Percentiles rank a stretch among this genome's conserved stretches.
phyloP scores from a whole-genome alignment of 1,140 invertebrate species.

The Tyrophagus putrescentiae region DNA sequence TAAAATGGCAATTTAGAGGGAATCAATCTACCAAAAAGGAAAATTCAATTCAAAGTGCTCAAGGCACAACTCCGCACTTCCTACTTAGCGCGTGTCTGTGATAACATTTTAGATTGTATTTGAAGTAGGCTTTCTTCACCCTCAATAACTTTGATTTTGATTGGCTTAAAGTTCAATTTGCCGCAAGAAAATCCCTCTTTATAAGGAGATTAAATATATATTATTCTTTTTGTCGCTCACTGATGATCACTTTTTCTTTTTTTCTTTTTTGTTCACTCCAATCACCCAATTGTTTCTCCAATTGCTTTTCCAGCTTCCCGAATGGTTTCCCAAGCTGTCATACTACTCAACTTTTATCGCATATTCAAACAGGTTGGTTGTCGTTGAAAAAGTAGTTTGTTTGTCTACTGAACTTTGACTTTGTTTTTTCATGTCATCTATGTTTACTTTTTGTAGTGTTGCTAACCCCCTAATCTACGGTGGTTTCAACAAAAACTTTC shows the following conservation, averaged over 20 bases:
- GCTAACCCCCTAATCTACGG: constrained; percentile 40
- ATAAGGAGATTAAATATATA: constrained; percentile 1
- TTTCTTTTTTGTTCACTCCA: not conserved
- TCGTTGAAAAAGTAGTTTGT: too few species aligned
- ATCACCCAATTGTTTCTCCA: not conserved
- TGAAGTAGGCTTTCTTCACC: too few species aligned
- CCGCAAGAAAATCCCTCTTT: not conserved
- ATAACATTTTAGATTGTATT: too few species aligned
- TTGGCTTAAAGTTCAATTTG: not conserved
- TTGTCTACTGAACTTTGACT: too few species aligned
- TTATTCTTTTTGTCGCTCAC: not conserved
- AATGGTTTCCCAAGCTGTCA: constrained; percentile 35
- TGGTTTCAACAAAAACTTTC: constrained; percentile 36
- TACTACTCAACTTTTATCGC: constrained; percentile 37
- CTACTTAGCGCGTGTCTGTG: too few species aligned
- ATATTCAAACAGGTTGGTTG: constrained; percentile 40
- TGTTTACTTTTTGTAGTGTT: too few species aligned
- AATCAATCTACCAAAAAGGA: too few species aligned
- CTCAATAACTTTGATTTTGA: too few species aligned
- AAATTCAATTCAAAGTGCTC: too few species aligned
- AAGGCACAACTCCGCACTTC: too few species aligned
- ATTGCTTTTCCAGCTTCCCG: constrained; percentile 15
- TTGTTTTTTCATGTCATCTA: too few species aligned
- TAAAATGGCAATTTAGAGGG: too few species aligned
- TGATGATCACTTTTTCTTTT: not conserved